Evolutionary conservation across 2,113 vertebrate genomes (phyloP).

Genomic region (Symphodus melops): DNA sequence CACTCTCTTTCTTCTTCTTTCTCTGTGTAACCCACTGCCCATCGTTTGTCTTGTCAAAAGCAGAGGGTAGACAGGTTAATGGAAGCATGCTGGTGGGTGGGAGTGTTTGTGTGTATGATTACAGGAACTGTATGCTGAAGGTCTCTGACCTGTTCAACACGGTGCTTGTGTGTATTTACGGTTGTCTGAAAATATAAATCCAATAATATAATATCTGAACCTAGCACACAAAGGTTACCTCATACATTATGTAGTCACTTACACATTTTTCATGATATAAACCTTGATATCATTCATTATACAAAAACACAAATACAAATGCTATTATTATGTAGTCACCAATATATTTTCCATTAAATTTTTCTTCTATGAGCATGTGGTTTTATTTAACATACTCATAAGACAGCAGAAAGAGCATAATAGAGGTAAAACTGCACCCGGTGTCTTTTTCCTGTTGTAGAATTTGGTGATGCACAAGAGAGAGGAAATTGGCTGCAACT

Average conservation of each 20-base stretch:
- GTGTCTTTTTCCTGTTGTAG: conserved; percentile 10
- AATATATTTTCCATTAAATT: not conserved
- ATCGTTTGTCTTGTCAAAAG: conserved; percentile 38
- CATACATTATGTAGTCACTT: not conserved
- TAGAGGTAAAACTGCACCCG: not conserved
- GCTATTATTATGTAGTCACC: not conserved
- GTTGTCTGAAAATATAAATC: not conserved
- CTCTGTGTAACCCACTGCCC: conserved; percentile 21
- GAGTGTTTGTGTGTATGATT: conserved; percentile 9
- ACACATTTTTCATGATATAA: conserved; percentile 3
- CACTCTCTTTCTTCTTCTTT: not conserved
- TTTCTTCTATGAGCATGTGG: not conserved
- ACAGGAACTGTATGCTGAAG: not conserved
- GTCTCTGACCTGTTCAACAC: conserved; percentile 23
- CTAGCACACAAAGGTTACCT: not conserved
- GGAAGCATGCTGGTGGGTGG: conserved; percentile 14
- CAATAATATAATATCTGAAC: conserved; percentile 9
- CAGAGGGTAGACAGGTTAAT: conserved; percentile 32
- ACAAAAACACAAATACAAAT: not conserved
- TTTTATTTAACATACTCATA: conserved; percentile 11
- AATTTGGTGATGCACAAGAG: conserved; percentile 27
- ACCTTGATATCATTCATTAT: conserved; percentile 5
- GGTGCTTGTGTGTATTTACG: not conserved
- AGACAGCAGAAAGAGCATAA: not conserved
- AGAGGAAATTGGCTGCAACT: conserved; percentile 53